Evolutionary conservation across 2,797 vertebrate genomes (phyloP), one percentile per base, ranked within the genome.

Genomic region (Sphenodon punctatus): DNA sequence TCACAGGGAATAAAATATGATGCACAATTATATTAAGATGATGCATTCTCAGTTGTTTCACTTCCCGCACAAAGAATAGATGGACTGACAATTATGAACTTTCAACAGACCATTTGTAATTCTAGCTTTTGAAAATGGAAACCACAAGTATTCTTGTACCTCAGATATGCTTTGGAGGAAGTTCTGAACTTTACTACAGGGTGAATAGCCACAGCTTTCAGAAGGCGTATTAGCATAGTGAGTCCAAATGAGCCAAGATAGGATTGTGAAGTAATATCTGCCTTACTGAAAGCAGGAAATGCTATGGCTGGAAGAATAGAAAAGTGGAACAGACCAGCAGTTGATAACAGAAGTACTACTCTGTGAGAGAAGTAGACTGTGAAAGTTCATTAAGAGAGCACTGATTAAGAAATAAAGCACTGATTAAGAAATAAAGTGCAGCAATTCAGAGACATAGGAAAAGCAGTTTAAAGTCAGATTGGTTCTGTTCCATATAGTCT

Each of bases 201-300:
- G 48, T 66, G 91, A 80, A 67, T 81, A 88, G 63, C 70, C 71
- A 58, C 38, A 75, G 68, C 41, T 43, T 43, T 67, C 9, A 41
- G 61, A 0, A 5, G 45, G 36, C 82, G 78, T 90, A 85, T 84
- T 80, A 85, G 79, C 16, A 63, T 7, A 46, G 84, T 38, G 60
- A 73, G 27, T 81, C 75, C 64, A 61, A 77, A 87, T 45, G 59
- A 16, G 79, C 59, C 87, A 89, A 80, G 75, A 69, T 90, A 88
- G 38, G 80, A 36, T 38, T 82, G 36, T 75, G 65, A 88, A 92
- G 86, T 81, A 78, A 84, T 93, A 90, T 23, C 80, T 89, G 78
- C 76, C 79, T 87, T 80, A 89, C 90, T 77, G 80, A 73, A 87
- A 90, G 30, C 67, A 64, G 78, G 88, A 88, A 91, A 88, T 34